phyloP scores from a whole-genome alignment of 2,888 invertebrate species.

The Drosophila ezoana region DNA sequence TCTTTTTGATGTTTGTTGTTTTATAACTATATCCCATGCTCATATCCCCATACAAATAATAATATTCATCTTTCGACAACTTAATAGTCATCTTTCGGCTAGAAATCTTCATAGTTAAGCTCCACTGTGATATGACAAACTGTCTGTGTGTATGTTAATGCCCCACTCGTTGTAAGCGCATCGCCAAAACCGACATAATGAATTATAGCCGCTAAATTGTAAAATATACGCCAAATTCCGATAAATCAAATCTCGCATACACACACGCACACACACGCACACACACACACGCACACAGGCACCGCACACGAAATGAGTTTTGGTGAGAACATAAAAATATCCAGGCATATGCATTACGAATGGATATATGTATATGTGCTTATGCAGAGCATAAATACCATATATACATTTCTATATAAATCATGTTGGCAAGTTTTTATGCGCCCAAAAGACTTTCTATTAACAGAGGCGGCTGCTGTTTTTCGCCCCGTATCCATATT shows the following conservation, averaged over 20 bases:
- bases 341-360: constrained; percentile 66
- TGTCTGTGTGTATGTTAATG: constrained; percentile 57
- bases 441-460: constrained; percentile 75
- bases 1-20: no score
- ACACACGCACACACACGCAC: constrained; percentile 17
- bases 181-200: constrained; percentile 75
- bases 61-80: no score
- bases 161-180: constrained; percentile 58
- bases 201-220: constrained; percentile 81
- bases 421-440: constrained; percentile 81
- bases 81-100: no score
- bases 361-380: constrained; percentile 41
- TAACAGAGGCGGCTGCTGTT: constrained; percentile 58
- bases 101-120: constrained; percentile 38
- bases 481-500: constrained; percentile 27
- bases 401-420: constrained; percentile 70
- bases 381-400: constrained; percentile 60
- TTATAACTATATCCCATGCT: no score
- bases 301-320: constrained; percentile 69
- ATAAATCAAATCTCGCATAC: constrained; percentile 70
- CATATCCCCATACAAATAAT: no score
- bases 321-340: constrained; percentile 67
- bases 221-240: constrained; percentile 78
- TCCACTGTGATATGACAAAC: constrained; percentile 48
- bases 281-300: constrained; percentile 25